phyloP scores from a whole-genome alignment of 2,888 invertebrate genomes.

The Plutella xylostella region DNA sequence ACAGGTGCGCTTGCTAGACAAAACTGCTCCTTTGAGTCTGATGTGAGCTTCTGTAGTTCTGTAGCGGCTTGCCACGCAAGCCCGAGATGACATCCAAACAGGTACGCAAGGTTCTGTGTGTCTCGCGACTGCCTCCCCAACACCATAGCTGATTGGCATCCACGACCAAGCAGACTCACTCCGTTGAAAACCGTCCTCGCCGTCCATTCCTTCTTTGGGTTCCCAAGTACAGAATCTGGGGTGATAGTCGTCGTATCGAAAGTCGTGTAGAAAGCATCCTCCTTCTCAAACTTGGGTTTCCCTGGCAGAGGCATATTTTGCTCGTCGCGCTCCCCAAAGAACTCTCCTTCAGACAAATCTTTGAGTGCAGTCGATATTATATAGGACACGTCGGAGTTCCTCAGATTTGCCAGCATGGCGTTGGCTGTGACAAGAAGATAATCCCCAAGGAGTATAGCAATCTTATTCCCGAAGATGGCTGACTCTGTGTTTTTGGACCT shows the following conservation, averaged over 20 bases:
- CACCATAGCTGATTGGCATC: conserved; percentile 83
- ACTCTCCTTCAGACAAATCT: conserved; percentile 87
- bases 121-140: conserved; percentile 77
- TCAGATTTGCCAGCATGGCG: conserved; percentile 81
- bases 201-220: conserved; percentile 79
- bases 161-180: conserved; percentile 75
- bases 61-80: conserved; percentile 81
- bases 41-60: conserved; percentile 55
- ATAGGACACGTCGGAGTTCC: conserved; percentile 80
- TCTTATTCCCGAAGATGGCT: conserved; percentile 89
- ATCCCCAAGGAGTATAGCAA: conserved; percentile 87
- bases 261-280: conserved; percentile 37
- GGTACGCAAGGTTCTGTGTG: conserved; percentile 78
- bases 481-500: conserved; percentile 73
- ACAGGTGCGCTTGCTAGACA: conserved; percentile 86
- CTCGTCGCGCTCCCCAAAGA: conserved; percentile 79
- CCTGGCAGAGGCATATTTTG: conserved; percentile 82
- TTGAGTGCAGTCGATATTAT: conserved; percentile 83
- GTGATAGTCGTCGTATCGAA: conserved; percentile 52
- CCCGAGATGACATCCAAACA: conserved; percentile 86
- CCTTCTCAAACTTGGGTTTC: conserved; percentile 54
- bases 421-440: conserved; percentile 86
- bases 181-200: conserved; percentile 77
- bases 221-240: conserved; percentile 57
- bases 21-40: conserved; percentile 74